Conservation (phyloP, 2,888 invertebrate species). For the Ischnura elegans region DNA sequence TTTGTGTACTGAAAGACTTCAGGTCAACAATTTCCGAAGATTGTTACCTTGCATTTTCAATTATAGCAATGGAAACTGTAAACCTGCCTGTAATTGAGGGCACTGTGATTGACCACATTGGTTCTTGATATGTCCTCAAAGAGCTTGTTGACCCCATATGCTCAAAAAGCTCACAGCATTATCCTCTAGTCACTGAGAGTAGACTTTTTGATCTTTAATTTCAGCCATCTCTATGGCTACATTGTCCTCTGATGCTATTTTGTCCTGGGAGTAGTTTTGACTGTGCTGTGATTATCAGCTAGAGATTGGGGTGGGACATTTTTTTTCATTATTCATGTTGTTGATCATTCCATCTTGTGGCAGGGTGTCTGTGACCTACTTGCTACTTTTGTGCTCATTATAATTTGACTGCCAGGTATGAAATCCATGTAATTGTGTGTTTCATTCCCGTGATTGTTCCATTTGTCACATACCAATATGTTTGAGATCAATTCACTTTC, state of each 20-base stretch:
- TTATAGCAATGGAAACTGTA: constrained; percentile 45
- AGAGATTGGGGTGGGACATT: constrained; percentile 40
- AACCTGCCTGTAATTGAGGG: constrained; percentile 57
- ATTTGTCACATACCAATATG: not conserved
- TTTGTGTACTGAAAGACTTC: constrained; percentile 46
- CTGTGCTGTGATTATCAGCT: constrained; percentile 53
- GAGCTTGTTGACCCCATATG: constrained; percentile 43
- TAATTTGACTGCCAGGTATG: constrained; percentile 46
- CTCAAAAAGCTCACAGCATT: constrained; percentile 57
- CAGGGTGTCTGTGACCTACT: constrained; percentile 24
- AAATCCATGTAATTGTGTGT: constrained; percentile 14
- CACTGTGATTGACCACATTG: constrained; percentile 60
- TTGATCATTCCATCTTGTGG: constrained; percentile 62
- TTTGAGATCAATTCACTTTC: not conserved
- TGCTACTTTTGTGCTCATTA: constrained; percentile 38
- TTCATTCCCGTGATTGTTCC: not conserved
- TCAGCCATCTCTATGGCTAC: not conserved
- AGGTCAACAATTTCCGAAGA: constrained; percentile 36
- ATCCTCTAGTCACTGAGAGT: constrained; percentile 66
- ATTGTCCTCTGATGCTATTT: constrained; percentile 19
- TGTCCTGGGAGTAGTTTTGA: constrained; percentile 28
- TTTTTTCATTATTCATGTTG: constrained; percentile 35
- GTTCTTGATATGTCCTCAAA: constrained; percentile 52
- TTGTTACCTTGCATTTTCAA: constrained; percentile 56
- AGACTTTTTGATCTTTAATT: constrained; percentile 47